phyloP scores from a whole-genome alignment of 2,888 invertebrate species.

The Sesia apiformis region DNA sequence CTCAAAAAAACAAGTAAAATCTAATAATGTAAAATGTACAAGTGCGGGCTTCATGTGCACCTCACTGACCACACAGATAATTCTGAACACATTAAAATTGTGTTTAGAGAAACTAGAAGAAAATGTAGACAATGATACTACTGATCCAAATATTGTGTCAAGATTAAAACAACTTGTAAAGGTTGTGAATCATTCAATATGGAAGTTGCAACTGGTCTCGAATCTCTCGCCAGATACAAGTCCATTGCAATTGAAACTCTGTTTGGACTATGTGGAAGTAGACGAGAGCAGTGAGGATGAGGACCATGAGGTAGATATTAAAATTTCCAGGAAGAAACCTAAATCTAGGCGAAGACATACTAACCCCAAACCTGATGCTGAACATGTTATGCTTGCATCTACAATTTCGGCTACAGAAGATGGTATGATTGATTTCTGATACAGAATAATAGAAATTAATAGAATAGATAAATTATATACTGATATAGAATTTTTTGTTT shows the following conservation, averaged over 20 bases:
- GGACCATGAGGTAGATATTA: conserved; percentile 43
- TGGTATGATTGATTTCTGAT: conserved; percentile 23
- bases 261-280: conserved; percentile 62
- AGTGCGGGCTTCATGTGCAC: conserved; percentile 74
- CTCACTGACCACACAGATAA: conserved; percentile 73
- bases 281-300: conserved; percentile 66
- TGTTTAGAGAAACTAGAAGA: conserved; percentile 67
- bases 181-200: conserved; percentile 78
- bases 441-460: not conserved
- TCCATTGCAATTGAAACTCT: conserved; percentile 51
- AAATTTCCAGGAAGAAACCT: conserved; percentile 46
- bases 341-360: conserved; percentile 46
- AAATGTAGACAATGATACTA: conserved; percentile 30
- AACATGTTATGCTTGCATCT: conserved; percentile 48
- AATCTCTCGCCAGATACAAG: conserved; percentile 65
- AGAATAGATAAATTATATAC: not conserved
- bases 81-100: conserved; percentile 72
- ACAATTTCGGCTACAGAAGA: conserved; percentile 51
- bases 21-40: conserved; percentile 23
- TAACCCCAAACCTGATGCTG: conserved; percentile 49
- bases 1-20: conserved; percentile 50
- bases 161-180: conserved; percentile 52
- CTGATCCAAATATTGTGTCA: conserved; percentile 25
- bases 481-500: conserved; percentile 12
- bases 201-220: conserved; percentile 82